phyloP scores from a whole-genome alignment of 2,888 invertebrate species.

The Geotrupes spiniger region DNA sequence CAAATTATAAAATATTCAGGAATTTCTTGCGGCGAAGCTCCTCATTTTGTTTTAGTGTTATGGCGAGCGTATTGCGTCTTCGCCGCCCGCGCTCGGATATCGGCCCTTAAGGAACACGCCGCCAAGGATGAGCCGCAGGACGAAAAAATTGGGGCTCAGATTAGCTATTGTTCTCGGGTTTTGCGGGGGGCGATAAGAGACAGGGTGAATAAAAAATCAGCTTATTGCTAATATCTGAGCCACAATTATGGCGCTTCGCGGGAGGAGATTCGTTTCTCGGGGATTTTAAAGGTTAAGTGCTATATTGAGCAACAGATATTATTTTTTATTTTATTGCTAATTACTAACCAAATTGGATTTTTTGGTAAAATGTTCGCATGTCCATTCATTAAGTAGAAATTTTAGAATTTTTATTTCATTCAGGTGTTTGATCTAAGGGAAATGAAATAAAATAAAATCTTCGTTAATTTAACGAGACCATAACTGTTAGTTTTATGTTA shows the following conservation, averaged over 20 bases:
- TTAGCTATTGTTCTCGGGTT: slow-evolving; percentile 49
- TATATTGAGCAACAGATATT: slow-evolving; percentile 21
- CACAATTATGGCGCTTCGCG: slow-evolving; percentile 47
- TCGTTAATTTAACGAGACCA: no score
- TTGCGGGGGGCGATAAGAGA: slow-evolving; percentile 47
- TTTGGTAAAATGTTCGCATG: no score
- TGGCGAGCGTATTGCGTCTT: slow-evolving; percentile 45
- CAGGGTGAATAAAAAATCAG: slow-evolving; percentile 54
- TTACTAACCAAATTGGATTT: no score
- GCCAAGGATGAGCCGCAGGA: slow-evolving; percentile 10
- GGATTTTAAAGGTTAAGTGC: slow-evolving; percentile 18
- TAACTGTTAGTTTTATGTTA: no score
- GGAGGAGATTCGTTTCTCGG: slow-evolving; percentile 8
- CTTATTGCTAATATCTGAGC: slow-evolving; percentile 53
- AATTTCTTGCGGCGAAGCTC: slow-evolving; percentile 43
- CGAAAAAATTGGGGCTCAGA: slow-evolving; percentile 38
- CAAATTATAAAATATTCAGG: slow-evolving; percentile 50
- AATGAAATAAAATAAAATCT: no score
- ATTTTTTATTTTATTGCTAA: slow-evolving; percentile 32
- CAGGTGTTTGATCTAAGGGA: no score
- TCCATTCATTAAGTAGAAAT: no score
- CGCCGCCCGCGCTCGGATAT: slow-evolving; percentile 33
- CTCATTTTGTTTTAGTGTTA: slow-evolving; percentile 52
- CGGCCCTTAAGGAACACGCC: slow-evolving; percentile 34
- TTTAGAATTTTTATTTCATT: no score